These are phyloP conservation scores for Tetrax tetrax DNA, from an alignment of 2,113 vertebrate genomes.

Conservation along the genomic window DNA sequence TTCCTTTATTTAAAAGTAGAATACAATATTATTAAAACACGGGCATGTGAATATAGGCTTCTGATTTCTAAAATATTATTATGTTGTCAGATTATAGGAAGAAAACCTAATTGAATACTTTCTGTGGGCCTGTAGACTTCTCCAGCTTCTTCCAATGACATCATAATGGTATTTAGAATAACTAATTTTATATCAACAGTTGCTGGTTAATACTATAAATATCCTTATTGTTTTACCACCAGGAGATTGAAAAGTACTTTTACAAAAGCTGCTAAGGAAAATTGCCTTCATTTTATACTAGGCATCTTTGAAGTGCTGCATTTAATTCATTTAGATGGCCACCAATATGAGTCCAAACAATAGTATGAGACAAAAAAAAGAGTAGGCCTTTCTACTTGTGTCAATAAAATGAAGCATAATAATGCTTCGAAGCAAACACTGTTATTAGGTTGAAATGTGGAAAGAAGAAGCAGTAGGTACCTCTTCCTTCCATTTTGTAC, in stretches of 20 bases:
- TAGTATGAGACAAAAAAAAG: background rate
- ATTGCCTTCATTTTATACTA: background rate
- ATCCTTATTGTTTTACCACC: background rate
- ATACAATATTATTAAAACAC: background rate
- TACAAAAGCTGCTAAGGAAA: background rate
- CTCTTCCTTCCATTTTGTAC: background rate
- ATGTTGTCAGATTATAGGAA: background rate
- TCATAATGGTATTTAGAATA: background rate
- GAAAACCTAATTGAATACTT: background rate
- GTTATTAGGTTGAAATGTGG: background rate
- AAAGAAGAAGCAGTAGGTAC: background rate
- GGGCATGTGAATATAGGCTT: background rate
- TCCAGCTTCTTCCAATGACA: background rate
- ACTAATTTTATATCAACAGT: background rate
- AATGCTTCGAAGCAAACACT: background rate
- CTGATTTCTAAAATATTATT: background rate
- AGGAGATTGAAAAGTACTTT: background rate
- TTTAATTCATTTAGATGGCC: background rate
- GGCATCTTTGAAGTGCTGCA: background rate
- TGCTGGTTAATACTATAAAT: background rate
- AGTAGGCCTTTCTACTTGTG: background rate
- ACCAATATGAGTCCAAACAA: background rate
- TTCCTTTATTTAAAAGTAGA: constrained; percentile 26
- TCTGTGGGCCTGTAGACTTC: background rate
- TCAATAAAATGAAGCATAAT: background rate